Evolutionary conservation across 2,113 vertebrate species (phyloP).

Genomic region (Thamnaconus septentrionalis): DNA sequence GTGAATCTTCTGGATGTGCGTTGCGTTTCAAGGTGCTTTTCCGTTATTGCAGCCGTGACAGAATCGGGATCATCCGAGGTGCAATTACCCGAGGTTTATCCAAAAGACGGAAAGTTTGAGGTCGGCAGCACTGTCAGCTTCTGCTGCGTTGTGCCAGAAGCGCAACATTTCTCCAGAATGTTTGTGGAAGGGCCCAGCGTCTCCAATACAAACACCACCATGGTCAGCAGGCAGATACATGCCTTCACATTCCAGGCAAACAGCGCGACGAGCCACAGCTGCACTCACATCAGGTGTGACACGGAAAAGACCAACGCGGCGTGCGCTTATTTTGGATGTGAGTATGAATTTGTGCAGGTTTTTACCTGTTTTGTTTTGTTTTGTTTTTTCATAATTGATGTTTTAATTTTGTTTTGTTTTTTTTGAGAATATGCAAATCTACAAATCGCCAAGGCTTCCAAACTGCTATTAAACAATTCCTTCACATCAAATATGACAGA

Average conservation of each 20-base stretch:
- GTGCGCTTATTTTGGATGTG: constrained; percentile 35
- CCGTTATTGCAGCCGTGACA: background rate
- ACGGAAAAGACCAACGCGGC: fast-evolving
- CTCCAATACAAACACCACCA: fast-evolving
- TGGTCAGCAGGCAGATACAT: constrained; percentile 19
- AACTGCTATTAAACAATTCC: no score
- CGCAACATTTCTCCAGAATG: background rate
- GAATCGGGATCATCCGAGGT: fast-evolving
- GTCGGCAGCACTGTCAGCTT: constrained; percentile 57
- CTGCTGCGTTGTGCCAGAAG: constrained; percentile 61
- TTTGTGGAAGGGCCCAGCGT: fast-evolving
- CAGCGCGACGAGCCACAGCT: fast-evolving
- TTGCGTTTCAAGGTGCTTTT: constrained; percentile 26
- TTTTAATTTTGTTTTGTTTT: background rate
- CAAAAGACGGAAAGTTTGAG: constrained; percentile 40
- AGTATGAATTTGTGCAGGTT: constrained; percentile 37
- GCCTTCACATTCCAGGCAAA: constrained; percentile 22
- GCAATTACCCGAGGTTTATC: constrained; percentile 39
- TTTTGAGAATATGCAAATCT: no score
- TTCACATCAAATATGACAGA: no score
- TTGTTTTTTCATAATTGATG: background rate
- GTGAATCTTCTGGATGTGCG: background rate
- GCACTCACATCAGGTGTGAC: constrained; percentile 10
- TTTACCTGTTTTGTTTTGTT: background rate
- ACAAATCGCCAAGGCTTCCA: no score